Percentiles rank a stretch among this genome's conserved stretches.
Evolutionary conservation across 2,797 vertebrate species (phyloP).

Genomic region (Takifugu rubripes): DNA sequence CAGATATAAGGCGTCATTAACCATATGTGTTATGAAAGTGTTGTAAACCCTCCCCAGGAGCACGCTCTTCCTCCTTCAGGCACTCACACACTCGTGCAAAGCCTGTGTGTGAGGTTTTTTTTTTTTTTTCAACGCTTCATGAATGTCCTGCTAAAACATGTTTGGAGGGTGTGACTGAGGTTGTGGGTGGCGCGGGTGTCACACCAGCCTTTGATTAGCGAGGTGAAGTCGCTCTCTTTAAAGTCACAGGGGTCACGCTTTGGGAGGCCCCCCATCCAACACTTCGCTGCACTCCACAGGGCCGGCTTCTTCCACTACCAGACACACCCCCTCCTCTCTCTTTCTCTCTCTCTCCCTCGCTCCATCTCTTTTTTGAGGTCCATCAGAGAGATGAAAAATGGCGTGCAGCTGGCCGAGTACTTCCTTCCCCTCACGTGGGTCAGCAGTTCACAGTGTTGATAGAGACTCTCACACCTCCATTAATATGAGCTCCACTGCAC

Average conservation of each 20-base stretch:
- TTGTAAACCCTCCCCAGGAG: conserved; percentile 3
- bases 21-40: conserved; percentile 5
- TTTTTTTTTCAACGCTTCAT: conserved; percentile 1
- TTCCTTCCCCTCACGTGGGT: conserved; percentile 66
- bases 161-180: conserved; percentile 16
- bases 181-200: conserved; percentile 17
- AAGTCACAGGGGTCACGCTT: conserved; percentile 63
- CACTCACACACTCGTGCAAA: neutral
- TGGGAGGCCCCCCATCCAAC: conserved; percentile 59
- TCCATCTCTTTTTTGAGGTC: conserved; percentile 44
- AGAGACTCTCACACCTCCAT: conserved; percentile 67
- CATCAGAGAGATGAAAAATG: conserved; percentile 74
- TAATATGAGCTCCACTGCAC: conserved; percentile 51
- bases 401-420: conserved; percentile 60
- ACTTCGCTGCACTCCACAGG: conserved; percentile 62
- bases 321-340: conserved; percentile 24
- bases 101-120: too few relatives aligned
- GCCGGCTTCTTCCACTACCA: conserved; percentile 48
- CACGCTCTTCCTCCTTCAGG: conserved; percentile 4
- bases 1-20: conserved; percentile 14
- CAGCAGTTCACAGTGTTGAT: conserved; percentile 73
- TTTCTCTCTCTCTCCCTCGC: conserved; percentile 11
- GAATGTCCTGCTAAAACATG: neutral
- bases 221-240: conserved; percentile 64
- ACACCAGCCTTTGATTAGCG: conserved; percentile 70